Evolutionary conservation across 2,113 vertebrate genomes (phyloP).

Genomic region (Rhabdomys dilectus): DNA sequence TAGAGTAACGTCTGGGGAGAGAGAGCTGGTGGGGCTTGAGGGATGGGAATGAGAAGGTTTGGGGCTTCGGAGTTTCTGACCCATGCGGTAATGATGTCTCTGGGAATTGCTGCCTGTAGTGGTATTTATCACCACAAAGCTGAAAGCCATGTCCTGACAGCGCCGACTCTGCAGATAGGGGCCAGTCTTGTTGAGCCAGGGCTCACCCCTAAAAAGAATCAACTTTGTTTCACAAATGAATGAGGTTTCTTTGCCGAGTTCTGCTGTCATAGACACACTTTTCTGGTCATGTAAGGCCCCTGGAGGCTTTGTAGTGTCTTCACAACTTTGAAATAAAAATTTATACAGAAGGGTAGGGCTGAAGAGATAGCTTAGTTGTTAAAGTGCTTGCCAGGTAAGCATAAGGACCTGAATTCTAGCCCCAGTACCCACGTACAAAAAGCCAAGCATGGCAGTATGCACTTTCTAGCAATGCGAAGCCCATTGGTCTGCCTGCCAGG

Average conservation of each 20-base stretch:
- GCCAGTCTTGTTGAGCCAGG: fast-evolving
- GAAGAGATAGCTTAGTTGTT: background rate
- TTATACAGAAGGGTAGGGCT: background rate
- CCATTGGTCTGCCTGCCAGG: background rate
- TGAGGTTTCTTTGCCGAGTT: background rate
- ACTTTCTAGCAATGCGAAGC: background rate
- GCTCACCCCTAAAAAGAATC: background rate
- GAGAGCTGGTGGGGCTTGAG: background rate
- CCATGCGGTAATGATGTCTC: background rate
- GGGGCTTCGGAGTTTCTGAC: background rate
- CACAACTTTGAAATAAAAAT: background rate
- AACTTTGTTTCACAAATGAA: background rate
- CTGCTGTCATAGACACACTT: background rate
- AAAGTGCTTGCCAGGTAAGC: background rate
- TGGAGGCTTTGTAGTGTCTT: background rate
- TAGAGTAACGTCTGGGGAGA: slow-evolving; percentile 47
- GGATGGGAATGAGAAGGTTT: background rate
- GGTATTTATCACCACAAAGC: background rate
- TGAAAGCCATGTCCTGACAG: too few species aligned
- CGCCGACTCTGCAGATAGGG: fast-evolving
- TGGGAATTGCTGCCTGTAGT: background rate
- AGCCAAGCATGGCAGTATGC: too few species aligned
- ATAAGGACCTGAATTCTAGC: background rate
- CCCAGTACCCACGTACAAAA: background rate
- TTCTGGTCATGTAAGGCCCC: fast-evolving